Evolutionary conservation across 2,888 invertebrate genomes (phyloP).

Genomic region (Agrochola circellaris): DNA sequence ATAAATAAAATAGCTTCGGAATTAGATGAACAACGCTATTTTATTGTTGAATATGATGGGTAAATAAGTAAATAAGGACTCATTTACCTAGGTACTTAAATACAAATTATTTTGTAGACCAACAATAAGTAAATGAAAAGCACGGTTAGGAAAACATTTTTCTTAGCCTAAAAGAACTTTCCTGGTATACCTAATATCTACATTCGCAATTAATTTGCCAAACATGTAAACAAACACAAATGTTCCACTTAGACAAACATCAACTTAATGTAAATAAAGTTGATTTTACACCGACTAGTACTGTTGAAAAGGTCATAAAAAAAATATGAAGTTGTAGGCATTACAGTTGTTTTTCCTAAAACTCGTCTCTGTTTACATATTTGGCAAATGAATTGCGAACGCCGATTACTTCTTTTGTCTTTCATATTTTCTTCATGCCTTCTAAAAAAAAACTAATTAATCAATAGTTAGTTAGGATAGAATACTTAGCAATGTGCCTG

Average conservation of each 20-base stretch:
- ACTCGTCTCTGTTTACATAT: too few relatives aligned
- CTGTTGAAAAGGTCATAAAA: too few relatives aligned
- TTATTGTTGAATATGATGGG: neutral
- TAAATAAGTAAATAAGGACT: neutral
- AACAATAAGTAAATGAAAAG: neutral
- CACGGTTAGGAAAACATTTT: neutral
- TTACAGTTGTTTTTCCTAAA: too few relatives aligned
- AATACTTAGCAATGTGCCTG: neutral
- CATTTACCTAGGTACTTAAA: neutral
- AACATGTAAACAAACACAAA: too few relatives aligned
- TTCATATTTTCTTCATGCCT: neutral
- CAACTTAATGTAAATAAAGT: too few relatives aligned
- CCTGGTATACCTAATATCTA: neutral
- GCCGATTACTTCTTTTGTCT: neutral
- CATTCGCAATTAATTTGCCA: too few relatives aligned
- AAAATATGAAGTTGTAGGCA: too few relatives aligned
- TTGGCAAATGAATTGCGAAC: too few relatives aligned
- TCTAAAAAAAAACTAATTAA: neutral
- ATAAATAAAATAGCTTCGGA: neutral
- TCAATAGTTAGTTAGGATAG: neutral
- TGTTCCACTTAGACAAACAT: too few relatives aligned
- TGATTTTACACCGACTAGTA: too few relatives aligned
- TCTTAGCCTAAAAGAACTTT: neutral
- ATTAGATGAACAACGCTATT: neutral
- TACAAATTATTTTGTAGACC: neutral